A percentile compares a stretch with the other conserved stretches of the same genome.
Conservation (phyloP, 2,797 vertebrate genomes). For the Labeo calbasu region DNA sequence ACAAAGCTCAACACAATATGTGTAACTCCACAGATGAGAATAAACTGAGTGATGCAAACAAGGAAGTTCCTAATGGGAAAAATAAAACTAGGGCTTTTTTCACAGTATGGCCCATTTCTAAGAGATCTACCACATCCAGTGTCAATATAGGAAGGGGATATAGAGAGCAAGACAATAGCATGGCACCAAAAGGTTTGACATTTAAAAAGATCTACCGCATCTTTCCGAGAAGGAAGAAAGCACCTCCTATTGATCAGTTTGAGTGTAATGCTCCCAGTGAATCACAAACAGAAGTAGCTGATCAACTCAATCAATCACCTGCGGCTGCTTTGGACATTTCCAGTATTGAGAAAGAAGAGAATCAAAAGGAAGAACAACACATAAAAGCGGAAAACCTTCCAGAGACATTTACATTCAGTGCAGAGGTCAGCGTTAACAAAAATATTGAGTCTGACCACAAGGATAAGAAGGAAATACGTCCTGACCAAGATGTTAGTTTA, state of each 20-base stretch:
- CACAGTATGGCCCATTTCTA: constrained; percentile 77
- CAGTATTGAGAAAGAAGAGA: constrained; percentile 5
- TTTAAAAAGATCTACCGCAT: constrained; percentile 73
- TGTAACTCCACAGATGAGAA: constrained; percentile 13
- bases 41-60: neutral
- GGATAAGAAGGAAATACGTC: neutral
- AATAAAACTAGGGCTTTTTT: constrained; percentile 47
- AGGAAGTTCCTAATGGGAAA: constrained; percentile 7
- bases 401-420: constrained; percentile 51
- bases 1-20: constrained; percentile 6
- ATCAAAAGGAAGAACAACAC: neutral
- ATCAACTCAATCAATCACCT: constrained; percentile 24
- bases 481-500: neutral
- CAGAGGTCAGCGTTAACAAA: constrained; percentile 50
- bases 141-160: constrained; percentile 64
- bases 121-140: constrained; percentile 67
- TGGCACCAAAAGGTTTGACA: constrained; percentile 60
- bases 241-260: constrained; percentile 18
- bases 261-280: neutral
- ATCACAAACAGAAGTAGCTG: constrained; percentile 3
- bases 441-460: constrained; percentile 1
- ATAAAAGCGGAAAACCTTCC: neutral
- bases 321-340: neutral
- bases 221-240: constrained; percentile 69
- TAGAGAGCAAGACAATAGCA: neutral